Percentiles rank a stretch among this genome's conserved stretches.
phyloP scores from a whole-genome alignment of 2,888 invertebrate genomes.

The Nematopogon swammerdamellus region DNA sequence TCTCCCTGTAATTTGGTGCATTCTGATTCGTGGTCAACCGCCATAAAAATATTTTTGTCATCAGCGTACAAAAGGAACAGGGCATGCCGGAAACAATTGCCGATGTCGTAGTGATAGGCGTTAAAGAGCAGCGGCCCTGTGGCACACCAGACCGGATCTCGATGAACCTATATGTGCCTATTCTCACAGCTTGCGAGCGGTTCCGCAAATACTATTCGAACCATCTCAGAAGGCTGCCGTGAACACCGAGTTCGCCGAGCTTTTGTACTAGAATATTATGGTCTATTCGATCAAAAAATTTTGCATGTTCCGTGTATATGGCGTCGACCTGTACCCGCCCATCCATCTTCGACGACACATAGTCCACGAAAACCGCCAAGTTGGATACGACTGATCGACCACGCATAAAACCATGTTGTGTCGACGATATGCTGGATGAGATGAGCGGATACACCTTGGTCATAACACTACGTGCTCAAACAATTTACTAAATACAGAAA shows the following conservation, averaged over 20 bases:
- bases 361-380: neutral
- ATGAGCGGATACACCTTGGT: conserved; percentile 1
- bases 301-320: conserved; percentile 1
- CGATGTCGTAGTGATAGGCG: neutral
- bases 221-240: conserved; percentile 1
- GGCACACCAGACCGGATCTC: neutral
- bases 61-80: neutral
- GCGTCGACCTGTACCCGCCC: conserved; percentile 1
- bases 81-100: neutral
- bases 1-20: neutral
- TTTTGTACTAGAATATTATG: neutral
- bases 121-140: neutral
- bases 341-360: neutral
- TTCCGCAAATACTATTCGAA: neutral
- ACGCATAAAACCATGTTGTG: conserved; percentile 5
- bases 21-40: neutral
- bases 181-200: neutral
- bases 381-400: conserved; percentile 3
- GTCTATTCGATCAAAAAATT: conserved; percentile 1
- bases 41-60: neutral
- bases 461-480: no score
- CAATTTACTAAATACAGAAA: conserved; percentile 4
- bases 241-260: neutral
- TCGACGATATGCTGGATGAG: neutral
- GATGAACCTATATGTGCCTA: neutral